Base-by-base conservation (phyloP, 2,888 invertebrate species). In the Heliconius ethilla region DNA sequence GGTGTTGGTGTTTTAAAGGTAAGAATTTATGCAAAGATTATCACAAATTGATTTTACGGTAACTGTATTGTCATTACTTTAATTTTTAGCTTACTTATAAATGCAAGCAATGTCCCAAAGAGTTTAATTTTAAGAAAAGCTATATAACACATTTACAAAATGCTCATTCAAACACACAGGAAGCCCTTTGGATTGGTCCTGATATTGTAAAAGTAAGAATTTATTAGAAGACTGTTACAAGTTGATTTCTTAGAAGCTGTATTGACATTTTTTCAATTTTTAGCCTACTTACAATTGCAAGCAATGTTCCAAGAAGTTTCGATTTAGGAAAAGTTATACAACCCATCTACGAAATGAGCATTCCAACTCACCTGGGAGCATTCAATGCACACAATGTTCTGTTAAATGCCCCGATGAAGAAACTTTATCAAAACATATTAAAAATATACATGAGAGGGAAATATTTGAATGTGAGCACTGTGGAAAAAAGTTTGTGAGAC, bases 251-350 rank as follows among this genome's bases (percentile, higher is more conserved):
- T 59, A 22, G n/a, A 7, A 27, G 45, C 59, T 72, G 29, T 45
- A 15, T 59, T n/a, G 67, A 73, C 37, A 51, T 59, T 55, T 62
- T 27, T 55, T 27, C n/a, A 45, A 80, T 37, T 85, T 84, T 80
- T 82, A 87, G 87, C 76, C 83, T 62, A 67, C 83, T 25, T 89
- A 82, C 76, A 86, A 84, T 81, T 96, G 96, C 81, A 88, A 89
- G 6, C 90, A 96, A 82, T 98, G 98, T 85, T 95, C 95, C 18
- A 97, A 97, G 86, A 95, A 96, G 6, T 98, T 97, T 86, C 96
- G 96, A 85, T 95, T 96, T 59, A 95, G 96, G 86, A 93, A 95
- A 40, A 96, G 96, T 82, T 95, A 96, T 80, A 95, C 95, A 70
- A 94, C 96, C 11, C 98, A 98, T 88, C 89, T 95, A 25, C 92